Evolutionary conservation across 2,888 invertebrate species (phyloP), one percentile per base, ranked within the genome.

Genomic region (Monoplex corrugatus): DNA sequence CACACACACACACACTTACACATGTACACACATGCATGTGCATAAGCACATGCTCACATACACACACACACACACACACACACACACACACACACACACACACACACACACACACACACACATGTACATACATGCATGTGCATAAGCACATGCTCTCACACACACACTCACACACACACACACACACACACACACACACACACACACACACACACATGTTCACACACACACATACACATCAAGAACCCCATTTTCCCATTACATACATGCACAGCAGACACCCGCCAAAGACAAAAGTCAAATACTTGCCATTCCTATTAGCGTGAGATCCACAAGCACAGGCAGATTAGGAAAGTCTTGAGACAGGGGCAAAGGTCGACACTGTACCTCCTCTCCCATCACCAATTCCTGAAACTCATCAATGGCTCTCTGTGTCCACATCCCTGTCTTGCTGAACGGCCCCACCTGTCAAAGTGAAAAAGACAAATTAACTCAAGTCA

Each of bases 371-470:
- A 89, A 89, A 10, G 89, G 90, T 13, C 91, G 85, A 88, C 93
- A 93, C 85, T 89, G 89, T 40, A 93, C 87, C 50, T 89, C 87
- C 78, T 92, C 91, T n/a, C 90, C 90, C 0, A 86, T 43, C 13
- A 92, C 92, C 89, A 90, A 90, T 88, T 93, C 91, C 38, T 90
- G 87, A 86, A 94, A 94, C 10, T 87, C 57, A 13, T 90, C 80
- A 10, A 93, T 92, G 57, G 93, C 93, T 38, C 92, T 92, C 87
- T 93, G 93, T 32, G 93, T 92, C 94, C 94, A 94, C 35, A 92
- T 84, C 80, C 91, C 90, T 45, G 93, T 92, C 84, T 91, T 92
- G 89, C 94, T 93, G 43, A 89, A 89, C 40, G 94, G 94, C 85
- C 92, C 90, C 28, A 93, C 92, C 94, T 94, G 87, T 1, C n/a